A percentile compares a stretch with the other conserved stretches of the same genome.
Conservation (phyloP, 2,888 invertebrate species). For the Pseudoips prasinana region DNA sequence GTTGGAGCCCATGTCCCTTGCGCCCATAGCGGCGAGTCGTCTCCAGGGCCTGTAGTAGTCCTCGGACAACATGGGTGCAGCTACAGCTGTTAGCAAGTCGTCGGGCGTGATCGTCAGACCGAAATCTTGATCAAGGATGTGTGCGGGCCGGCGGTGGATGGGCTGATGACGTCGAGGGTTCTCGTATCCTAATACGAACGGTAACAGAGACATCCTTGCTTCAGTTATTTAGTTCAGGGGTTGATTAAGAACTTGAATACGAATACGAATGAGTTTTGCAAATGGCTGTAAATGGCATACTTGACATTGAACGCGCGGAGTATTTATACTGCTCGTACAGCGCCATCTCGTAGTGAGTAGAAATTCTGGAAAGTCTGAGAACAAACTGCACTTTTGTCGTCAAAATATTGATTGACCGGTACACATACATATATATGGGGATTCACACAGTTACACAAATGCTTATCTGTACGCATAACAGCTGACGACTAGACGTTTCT, state of each 20-base stretch:
- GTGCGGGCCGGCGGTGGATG: slow-evolving; percentile 36
- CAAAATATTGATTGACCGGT: no score
- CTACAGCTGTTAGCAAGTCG: slow-evolving; percentile 50
- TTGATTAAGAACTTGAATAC: slow-evolving; percentile 30
- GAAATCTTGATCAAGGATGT: slow-evolving; percentile 62
- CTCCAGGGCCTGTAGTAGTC: slow-evolving; percentile 60
- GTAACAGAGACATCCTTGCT: slow-evolving; percentile 50
- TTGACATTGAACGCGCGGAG: slow-evolving; percentile 3
- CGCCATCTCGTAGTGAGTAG: slow-evolving; percentile 56
- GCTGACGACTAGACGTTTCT: no score
- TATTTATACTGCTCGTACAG: slow-evolving; percentile 39
- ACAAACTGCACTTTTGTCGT: not conserved
- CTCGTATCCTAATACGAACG: slow-evolving; percentile 46
- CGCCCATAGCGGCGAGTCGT: slow-evolving; percentile 58
- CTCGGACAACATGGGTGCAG: slow-evolving; percentile 41
- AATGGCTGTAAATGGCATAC: slow-evolving; percentile 34
- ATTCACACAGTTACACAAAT: no score
- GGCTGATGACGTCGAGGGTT: slow-evolving; percentile 30
- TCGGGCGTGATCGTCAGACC: slow-evolving; percentile 62
- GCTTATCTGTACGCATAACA: no score
- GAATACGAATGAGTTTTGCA: no score
- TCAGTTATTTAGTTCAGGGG: slow-evolving; percentile 10
- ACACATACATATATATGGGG: no score
- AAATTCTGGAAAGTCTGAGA: slow-evolving; percentile 27
- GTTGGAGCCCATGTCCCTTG: slow-evolving; percentile 70